Evolutionary conservation across 2,797 vertebrate genomes (phyloP).

Genomic region (Sebastes diaconus): DNA sequence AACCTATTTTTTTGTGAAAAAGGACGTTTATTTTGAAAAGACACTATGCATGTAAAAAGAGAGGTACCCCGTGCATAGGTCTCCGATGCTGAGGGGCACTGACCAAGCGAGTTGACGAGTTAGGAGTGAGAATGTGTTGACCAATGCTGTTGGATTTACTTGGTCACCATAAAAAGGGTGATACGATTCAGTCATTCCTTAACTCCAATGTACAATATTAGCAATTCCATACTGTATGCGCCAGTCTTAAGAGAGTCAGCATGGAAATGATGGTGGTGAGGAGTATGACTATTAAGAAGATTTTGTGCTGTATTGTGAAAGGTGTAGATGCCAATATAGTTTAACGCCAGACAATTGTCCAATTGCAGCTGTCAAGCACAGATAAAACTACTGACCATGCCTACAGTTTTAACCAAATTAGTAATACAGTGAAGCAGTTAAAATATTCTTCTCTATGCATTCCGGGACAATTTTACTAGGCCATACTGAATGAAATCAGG

Average conservation of each 20-base stretch:
- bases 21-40: too few species aligned
- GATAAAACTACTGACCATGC: neutral
- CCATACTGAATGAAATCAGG: neutral
- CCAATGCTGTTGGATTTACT: neutral
- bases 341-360: constrained; percentile 3
- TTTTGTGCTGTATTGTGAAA: neutral
- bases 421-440: neutral
- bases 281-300: neutral
- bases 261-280: neutral
- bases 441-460: neutral
- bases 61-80: too few species aligned
- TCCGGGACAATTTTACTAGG: neutral
- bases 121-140: too few species aligned
- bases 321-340: neutral
- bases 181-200: neutral
- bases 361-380: neutral
- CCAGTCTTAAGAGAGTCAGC: neutral
- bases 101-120: too few species aligned
- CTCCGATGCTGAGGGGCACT: too few species aligned
- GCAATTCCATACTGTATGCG: neutral
- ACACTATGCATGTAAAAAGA: too few species aligned
- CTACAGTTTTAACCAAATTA: neutral
- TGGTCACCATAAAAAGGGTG: neutral
- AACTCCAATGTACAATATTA: neutral
- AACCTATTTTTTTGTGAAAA: too few species aligned